phyloP scores from a whole-genome alignment of 2,888 invertebrate species.

The Suillia variegata region DNA sequence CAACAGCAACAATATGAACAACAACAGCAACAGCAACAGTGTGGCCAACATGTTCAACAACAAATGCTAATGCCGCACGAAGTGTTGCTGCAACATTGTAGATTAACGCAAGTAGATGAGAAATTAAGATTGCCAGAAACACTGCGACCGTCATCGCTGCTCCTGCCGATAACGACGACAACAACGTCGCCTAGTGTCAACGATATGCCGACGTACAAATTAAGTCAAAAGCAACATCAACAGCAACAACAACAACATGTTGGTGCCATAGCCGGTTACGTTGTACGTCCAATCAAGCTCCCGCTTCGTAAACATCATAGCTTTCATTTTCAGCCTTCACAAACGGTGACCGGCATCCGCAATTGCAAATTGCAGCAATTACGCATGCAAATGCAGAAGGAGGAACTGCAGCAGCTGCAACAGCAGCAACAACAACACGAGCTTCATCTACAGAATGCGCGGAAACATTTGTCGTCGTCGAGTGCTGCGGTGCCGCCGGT shows the following conservation, averaged over 20 bases:
- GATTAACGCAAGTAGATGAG: slow-evolving; percentile 36
- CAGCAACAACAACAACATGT: slow-evolving; percentile 7
- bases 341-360: slow-evolving; percentile 52
- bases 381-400: slow-evolving; percentile 38
- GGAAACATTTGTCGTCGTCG: slow-evolving; percentile 18
- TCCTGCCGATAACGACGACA: slow-evolving; percentile 7
- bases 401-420: slow-evolving; percentile 33
- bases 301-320: slow-evolving; percentile 61
- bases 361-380: slow-evolving; percentile 45
- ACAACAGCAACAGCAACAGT: slow-evolving; percentile 26
- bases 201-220: no score
- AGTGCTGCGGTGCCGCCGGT: slow-evolving; percentile 6
- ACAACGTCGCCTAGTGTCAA: no score
- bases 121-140: slow-evolving; percentile 41
- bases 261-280: slow-evolving; percentile 25
- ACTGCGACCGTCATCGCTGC: slow-evolving; percentile 10
- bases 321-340: slow-evolving; percentile 59
- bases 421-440: slow-evolving; percentile 26
- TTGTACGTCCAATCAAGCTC: slow-evolving; percentile 49
- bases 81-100: slow-evolving; percentile 38
- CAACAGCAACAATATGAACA: slow-evolving; percentile 20
- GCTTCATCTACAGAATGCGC: slow-evolving; percentile 25
- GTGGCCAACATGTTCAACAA: slow-evolving; percentile 34
- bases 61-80: slow-evolving; percentile 42
- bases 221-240: slow-evolving; percentile 2